phyloP scores from a whole-genome alignment of 2,113 vertebrate species.

The Balaenoptera acutorostrata region DNA sequence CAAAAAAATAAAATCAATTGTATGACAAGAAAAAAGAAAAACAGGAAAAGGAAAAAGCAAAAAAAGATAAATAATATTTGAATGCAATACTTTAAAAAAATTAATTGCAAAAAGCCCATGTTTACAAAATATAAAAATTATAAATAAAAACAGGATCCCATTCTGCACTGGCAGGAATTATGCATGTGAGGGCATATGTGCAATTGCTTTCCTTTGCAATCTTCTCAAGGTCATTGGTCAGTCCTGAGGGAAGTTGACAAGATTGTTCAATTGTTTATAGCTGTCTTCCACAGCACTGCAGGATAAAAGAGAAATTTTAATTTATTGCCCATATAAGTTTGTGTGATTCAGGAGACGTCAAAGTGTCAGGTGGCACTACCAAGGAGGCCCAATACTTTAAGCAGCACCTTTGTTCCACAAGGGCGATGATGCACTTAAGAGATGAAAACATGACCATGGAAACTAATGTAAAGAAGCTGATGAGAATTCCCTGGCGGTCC shows the following conservation, averaged over 20 bases:
- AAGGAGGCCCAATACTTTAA: neutral
- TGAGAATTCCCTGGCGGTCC: too few species aligned
- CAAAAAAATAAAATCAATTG: too few species aligned
- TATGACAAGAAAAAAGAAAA: too few species aligned
- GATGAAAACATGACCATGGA: neutral
- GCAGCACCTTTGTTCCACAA: neutral
- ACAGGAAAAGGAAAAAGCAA: too few species aligned
- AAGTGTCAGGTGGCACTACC: neutral
- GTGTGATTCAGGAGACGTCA: neutral
- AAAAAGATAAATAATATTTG: neutral
- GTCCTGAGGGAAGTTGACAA: neutral
- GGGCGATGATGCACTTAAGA: neutral
- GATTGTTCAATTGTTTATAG: neutral
- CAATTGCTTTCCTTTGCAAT: neutral
- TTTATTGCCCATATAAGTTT: neutral
- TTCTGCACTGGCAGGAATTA: too few species aligned
- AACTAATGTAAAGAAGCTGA: neutral
- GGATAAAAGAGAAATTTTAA: neutral
- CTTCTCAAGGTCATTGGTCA: neutral
- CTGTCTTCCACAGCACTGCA: neutral
- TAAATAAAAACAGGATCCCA: neutral
- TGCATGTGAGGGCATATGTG: rapidly evolving
- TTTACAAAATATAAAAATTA: neutral
- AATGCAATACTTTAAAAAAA: neutral
- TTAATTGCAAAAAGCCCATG: neutral